phyloP scores from a whole-genome alignment of 2,888 invertebrate species.

The Cheilosia soror region DNA sequence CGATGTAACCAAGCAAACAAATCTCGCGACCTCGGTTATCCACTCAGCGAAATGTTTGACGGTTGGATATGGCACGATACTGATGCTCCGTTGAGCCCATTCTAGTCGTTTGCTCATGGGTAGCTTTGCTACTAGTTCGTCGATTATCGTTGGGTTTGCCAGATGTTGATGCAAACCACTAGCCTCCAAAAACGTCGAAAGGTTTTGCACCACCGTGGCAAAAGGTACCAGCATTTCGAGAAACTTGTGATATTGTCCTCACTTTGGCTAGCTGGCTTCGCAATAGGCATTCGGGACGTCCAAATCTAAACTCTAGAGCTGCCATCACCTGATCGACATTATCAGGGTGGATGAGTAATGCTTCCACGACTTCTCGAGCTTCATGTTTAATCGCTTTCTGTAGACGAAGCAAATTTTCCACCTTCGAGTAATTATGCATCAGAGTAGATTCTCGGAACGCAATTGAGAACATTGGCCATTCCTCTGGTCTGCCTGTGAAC shows the following conservation, averaged over 20 bases:
- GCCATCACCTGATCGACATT: constrained; percentile 37
- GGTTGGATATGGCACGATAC: constrained; percentile 20
- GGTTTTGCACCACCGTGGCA: constrained; percentile 34
- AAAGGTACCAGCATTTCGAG: constrained; percentile 24
- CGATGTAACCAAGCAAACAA: constrained; percentile 14
- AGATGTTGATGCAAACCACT: constrained; percentile 35
- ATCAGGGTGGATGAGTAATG: constrained; percentile 42
- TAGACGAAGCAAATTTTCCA: constrained; percentile 47
- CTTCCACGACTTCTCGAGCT: constrained; percentile 27
- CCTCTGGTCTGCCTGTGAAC: constrained; percentile 46
- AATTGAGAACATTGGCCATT: too few species aligned
- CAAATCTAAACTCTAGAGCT: constrained; percentile 37
- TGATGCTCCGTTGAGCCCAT: constrained; percentile 16
- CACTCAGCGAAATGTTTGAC: constrained; percentile 28
- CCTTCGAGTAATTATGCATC: too few species aligned
- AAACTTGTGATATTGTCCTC: constrained; percentile 19
- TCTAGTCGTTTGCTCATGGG: constrained; percentile 39
- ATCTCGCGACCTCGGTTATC: constrained; percentile 25
- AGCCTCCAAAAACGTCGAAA: constrained; percentile 29
- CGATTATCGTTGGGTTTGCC: constrained; percentile 28
- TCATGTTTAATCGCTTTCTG: constrained; percentile 29
- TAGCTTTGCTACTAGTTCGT: constrained; percentile 33
- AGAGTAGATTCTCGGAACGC: too few species aligned
- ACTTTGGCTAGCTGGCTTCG: constrained; percentile 43
- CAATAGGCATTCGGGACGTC: constrained; percentile 37